Conservation (phyloP, 1,140 invertebrate genomes). For the Branchinecta lynchi region DNA sequence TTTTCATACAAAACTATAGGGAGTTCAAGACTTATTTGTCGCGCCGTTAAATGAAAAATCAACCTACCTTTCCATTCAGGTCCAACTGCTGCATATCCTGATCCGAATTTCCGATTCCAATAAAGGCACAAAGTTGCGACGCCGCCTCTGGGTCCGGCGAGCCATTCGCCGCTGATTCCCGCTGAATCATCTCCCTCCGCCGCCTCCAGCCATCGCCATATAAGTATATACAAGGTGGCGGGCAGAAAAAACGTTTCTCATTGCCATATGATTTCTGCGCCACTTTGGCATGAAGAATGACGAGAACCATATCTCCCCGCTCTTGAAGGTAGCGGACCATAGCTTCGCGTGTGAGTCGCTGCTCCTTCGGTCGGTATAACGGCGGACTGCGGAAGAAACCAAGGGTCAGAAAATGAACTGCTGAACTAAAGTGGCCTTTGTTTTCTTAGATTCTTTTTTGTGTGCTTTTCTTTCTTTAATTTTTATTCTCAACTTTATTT, state of each 20-base stretch:
- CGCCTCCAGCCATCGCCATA: constrained; percentile 93
- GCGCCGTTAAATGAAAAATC: background rate
- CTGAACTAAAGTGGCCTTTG: background rate
- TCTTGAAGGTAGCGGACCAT: constrained; percentile 92
- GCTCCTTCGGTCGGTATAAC: constrained; percentile 58
- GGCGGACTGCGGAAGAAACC: constrained; percentile 35
- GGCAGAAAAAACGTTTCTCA: constrained; percentile 98
- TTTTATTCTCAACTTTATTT: background rate
- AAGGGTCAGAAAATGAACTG: constrained; percentile 2
- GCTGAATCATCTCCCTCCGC: constrained; percentile 73
- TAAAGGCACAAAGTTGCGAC: constrained; percentile 87
- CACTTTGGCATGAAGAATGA: constrained; percentile 95
- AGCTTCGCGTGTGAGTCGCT: constrained; percentile 72
- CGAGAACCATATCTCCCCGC: constrained; percentile 85
- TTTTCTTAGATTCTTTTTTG: background rate
- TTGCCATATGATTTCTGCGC: constrained; percentile 99
- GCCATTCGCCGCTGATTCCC: constrained; percentile 35
- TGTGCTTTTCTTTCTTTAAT: background rate
- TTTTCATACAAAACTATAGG: too few species aligned
- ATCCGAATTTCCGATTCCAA: constrained; percentile 95
- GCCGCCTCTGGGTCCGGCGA: constrained; percentile 54
- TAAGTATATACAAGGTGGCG: constrained; percentile 96
- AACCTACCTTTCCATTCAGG: constrained; percentile 55
- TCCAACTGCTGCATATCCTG: constrained; percentile 98
- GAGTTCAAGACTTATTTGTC: too few species aligned